Evolutionary conservation across 1,140 invertebrate genomes (phyloP).

Genomic region (Drosophila hydei): DNA sequence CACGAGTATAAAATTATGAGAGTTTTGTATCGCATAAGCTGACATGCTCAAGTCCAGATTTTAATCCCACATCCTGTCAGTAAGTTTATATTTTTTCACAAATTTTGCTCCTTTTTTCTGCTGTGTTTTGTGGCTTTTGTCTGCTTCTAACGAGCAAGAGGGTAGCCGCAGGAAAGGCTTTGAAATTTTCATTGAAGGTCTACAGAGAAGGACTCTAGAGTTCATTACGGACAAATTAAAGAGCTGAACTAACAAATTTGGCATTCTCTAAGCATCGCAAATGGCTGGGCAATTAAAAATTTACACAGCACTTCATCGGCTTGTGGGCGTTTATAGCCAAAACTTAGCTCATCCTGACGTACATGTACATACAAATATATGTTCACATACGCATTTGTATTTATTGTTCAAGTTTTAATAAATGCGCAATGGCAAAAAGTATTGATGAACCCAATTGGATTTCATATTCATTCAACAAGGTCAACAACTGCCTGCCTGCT

Average conservation of each 20-base stretch:
- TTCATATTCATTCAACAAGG: slow-evolving; percentile 41
- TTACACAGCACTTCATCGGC: slow-evolving; percentile 26
- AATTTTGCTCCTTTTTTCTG: neutral
- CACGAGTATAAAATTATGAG: slow-evolving; percentile 32
- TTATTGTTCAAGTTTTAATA: slow-evolving; percentile 30
- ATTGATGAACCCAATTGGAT: slow-evolving; percentile 63
- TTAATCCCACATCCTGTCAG: slow-evolving; percentile 57
- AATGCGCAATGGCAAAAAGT: slow-evolving; percentile 23
- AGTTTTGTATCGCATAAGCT: slow-evolving; percentile 34
- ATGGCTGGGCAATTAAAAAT: slow-evolving; percentile 57
- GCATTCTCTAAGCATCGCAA: slow-evolving; percentile 17
- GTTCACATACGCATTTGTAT: slow-evolving; percentile 23
- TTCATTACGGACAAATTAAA: slow-evolving; percentile 1
- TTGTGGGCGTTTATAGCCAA: neutral
- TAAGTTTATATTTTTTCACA: slow-evolving; percentile 17
- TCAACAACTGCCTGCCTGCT: slow-evolving; percentile 36
- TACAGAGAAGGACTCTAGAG: neutral
- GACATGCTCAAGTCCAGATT: slow-evolving; percentile 50
- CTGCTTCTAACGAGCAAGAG: slow-evolving; percentile 61
- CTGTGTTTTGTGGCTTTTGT: slow-evolving; percentile 50
- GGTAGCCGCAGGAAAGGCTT: slow-evolving; percentile 51
- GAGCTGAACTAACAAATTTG: slow-evolving; percentile 27
- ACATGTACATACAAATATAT: neutral
- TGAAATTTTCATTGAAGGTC: slow-evolving; percentile 30
- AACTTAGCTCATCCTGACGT: neutral